Percentiles rank a stretch among this genome's conserved stretches.
These are phyloP conservation scores for Drosophila teissieri DNA, from an alignment of 1,140 invertebrate species.

Conservation along the genomic window DNA sequence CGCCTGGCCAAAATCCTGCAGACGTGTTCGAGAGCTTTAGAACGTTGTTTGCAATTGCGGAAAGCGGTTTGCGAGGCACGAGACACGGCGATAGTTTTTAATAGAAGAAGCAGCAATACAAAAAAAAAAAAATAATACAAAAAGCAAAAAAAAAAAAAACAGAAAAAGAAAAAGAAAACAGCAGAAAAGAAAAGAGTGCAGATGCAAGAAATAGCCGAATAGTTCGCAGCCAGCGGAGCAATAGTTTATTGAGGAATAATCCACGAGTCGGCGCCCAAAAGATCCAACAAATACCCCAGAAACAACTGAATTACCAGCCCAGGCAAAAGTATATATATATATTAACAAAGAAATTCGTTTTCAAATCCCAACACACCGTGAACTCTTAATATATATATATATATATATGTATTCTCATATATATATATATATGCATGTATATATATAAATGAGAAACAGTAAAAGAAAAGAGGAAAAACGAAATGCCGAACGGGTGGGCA, in stretches of 20 bases:
- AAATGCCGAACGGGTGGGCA: constrained; percentile 19
- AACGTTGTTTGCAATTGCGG: constrained; percentile 79
- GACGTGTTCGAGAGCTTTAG: constrained; percentile 79
- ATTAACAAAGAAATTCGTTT: neutral
- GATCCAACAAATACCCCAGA: neutral
- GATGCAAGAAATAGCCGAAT: constrained; percentile 14
- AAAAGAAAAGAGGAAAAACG: neutral
- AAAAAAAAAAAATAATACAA: no score
- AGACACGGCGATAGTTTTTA: constrained; percentile 38
- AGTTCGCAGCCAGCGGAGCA: constrained; percentile 21
- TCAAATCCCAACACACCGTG: constrained; percentile 12
- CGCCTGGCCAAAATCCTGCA: constrained; percentile 55
- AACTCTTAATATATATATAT: constrained; percentile 9
- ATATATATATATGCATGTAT: no score
- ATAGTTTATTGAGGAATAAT: constrained; percentile 29
- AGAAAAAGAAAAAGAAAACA: no score
- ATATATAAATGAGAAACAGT: neutral
- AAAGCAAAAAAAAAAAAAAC: no score
- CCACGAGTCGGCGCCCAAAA: constrained; percentile 16
- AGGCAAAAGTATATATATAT: neutral
- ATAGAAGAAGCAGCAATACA: constrained; percentile 1
- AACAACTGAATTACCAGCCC: constrained; percentile 7
- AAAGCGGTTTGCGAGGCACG: constrained; percentile 66
- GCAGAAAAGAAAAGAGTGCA: constrained; percentile 27
- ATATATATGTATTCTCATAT: no score